These are phyloP conservation scores for Notocelia uddmanniana DNA, from an alignment of 2,888 invertebrate genomes.

Conservation along the genomic window DNA sequence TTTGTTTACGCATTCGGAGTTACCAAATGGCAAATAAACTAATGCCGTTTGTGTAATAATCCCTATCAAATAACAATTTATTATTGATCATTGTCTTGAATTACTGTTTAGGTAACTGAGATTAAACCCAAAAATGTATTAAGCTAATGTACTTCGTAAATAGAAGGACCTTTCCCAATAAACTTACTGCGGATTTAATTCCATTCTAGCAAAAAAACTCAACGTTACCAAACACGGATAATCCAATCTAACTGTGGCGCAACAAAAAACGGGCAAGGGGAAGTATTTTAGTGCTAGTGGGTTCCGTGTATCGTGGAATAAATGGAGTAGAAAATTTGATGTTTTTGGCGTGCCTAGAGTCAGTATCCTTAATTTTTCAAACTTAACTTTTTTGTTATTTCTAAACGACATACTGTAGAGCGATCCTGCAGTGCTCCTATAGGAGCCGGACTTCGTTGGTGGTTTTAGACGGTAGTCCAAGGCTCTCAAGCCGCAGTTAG, in stretches of 20 bases:
- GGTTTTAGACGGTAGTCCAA: too few species aligned
- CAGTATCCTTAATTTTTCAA: not conserved
- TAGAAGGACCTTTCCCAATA: not conserved
- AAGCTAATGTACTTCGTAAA: not conserved
- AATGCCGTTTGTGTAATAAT: too few species aligned
- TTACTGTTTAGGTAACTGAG: not conserved
- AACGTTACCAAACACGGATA: slow-evolving; percentile 21
- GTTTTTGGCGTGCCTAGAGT: not conserved
- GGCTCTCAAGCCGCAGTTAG: too few species aligned
- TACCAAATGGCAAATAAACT: not conserved
- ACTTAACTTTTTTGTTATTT: not conserved
- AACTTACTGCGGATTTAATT: not conserved
- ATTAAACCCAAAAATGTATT: not conserved
- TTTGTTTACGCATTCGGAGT: too few species aligned
- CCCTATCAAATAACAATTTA: not conserved
- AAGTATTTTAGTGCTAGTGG: not conserved
- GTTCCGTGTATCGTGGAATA: slow-evolving; percentile 6
- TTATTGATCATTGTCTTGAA: not conserved
- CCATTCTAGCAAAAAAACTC: slow-evolving; percentile 19
- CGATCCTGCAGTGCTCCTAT: too few species aligned
- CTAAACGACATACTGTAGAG: not conserved
- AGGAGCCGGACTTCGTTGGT: too few species aligned
- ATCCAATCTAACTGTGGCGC: slow-evolving; percentile 19
- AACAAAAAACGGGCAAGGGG: slow-evolving; percentile 16
- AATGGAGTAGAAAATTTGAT: slow-evolving; percentile 19